A percentile compares a stretch with the other conserved stretches of the same genome.
These are phyloP conservation scores for Mesodorylaimus sp. DNA, from an alignment of 2,888 invertebrate genomes.

Conservation along the genomic window DNA sequence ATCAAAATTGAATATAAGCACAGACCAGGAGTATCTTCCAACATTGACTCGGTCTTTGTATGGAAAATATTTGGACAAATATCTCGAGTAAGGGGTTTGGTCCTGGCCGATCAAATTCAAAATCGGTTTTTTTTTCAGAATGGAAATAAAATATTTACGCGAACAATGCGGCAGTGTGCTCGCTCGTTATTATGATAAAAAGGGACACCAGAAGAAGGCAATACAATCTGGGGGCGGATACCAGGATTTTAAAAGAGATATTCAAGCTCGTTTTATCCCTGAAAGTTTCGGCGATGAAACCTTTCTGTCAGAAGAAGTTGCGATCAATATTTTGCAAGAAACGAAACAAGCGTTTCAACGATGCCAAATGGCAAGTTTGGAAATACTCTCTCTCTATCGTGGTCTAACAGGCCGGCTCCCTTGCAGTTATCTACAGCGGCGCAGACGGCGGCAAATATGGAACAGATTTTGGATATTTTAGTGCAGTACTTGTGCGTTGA, in stretches of 20 bases:
- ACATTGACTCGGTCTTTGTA: conserved; percentile 64
- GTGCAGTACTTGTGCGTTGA: conserved; percentile 66
- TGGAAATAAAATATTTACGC: conserved; percentile 51
- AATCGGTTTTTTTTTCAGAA: conserved; percentile 2
- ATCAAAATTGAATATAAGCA: conserved; percentile 53
- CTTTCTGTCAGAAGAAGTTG: conserved; percentile 79
- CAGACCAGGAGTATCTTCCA: conserved; percentile 54
- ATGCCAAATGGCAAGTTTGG: conserved; percentile 49
- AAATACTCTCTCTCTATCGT: neutral
- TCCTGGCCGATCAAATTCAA: conserved; percentile 10
- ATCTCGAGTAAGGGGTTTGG: conserved; percentile 41
- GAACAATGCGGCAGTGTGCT: conserved; percentile 56
- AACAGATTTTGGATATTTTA: conserved; percentile 55
- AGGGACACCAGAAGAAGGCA: conserved; percentile 82
- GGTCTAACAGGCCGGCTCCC: conserved; percentile 10
- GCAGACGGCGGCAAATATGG: conserved; percentile 54
- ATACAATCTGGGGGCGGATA: conserved; percentile 69
- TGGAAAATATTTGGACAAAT: conserved; percentile 50
- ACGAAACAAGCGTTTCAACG: conserved; percentile 72
- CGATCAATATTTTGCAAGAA: conserved; percentile 62
- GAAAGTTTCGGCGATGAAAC: conserved; percentile 94
- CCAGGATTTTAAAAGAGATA: conserved; percentile 72
- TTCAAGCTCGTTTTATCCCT: conserved; percentile 80
- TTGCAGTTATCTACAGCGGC: conserved; percentile 52
- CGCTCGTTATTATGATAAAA: conserved; percentile 68